Conservation (phyloP, 2,888 invertebrate species). For the Lycia hirtaria region DNA sequence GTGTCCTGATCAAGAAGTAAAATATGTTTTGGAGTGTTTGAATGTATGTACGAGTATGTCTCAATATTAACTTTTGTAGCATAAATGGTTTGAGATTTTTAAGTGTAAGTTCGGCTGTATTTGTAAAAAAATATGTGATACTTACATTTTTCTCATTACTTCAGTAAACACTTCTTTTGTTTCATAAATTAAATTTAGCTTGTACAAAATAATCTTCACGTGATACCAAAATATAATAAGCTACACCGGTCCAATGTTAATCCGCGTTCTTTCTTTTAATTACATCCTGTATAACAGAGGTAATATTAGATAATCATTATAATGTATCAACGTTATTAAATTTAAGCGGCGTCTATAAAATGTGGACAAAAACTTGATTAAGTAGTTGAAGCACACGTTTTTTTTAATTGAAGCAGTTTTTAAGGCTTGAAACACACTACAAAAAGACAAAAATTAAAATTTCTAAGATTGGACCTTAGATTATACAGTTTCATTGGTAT, state of each 20-base stretch:
- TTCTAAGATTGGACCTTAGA: not conserved
- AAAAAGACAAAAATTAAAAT: not conserved
- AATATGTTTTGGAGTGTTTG: too few relatives aligned
- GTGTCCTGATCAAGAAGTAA: too few relatives aligned
- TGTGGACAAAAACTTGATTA: slow-evolving; percentile 43
- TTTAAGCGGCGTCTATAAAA: slow-evolving; percentile 16
- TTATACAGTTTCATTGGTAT: too few relatives aligned
- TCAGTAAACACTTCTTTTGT: too few relatives aligned
- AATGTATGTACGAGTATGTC: too few relatives aligned
- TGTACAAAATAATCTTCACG: not conserved
- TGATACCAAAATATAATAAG: too few relatives aligned
- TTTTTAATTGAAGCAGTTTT: not conserved
- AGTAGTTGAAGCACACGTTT: slow-evolving; percentile 19
- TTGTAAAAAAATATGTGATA: too few relatives aligned
- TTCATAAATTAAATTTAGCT: too few relatives aligned
- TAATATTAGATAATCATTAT: slow-evolving; percentile 4
- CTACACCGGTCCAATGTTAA: not conserved
- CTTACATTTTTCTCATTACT: too few relatives aligned
- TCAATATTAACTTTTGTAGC: too few relatives aligned
- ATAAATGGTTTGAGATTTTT: too few relatives aligned
- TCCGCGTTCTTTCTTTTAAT: slow-evolving; percentile 26
- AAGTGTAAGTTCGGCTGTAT: too few relatives aligned
- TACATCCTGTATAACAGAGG: slow-evolving; percentile 20
- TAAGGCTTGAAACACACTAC: not conserved
- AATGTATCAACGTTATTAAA: not conserved